Conservation (phyloP, 2,113 vertebrate genomes). For the Prietella phreatophila region DNA sequence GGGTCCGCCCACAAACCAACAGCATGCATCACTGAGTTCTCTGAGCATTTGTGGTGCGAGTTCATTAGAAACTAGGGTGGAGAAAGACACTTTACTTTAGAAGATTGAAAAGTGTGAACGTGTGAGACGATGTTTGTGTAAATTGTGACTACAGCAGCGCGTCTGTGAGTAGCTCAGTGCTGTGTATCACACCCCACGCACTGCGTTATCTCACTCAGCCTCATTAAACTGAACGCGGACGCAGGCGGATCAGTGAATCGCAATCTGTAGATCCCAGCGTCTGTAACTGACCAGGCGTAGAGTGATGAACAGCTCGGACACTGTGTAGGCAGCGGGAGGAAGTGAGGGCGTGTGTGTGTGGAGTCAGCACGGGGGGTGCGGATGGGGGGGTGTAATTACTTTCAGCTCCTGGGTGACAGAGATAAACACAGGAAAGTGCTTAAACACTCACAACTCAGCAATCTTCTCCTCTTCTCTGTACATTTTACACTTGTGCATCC, state of each 20-base stretch:
- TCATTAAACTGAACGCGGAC: neutral
- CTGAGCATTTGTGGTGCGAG: neutral
- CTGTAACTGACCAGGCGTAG: conserved; percentile 48
- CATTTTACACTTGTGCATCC: no score
- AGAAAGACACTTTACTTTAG: neutral
- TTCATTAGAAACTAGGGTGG: neutral
- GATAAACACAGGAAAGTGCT: conserved; percentile 12
- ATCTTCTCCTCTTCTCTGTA: neutral
- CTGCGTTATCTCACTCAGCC: neutral
- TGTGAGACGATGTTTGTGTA: neutral
- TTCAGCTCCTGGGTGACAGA: conserved; percentile 32
- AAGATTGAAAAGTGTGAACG: neutral
- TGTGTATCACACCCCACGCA: neutral
- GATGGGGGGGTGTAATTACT: conserved; percentile 49
- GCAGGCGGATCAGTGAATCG: neutral
- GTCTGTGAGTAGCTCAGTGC: neutral
- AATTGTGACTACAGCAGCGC: neutral
- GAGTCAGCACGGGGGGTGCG: neutral
- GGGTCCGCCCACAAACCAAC: neutral
- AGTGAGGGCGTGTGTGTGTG: neutral
- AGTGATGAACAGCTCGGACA: conserved; percentile 44
- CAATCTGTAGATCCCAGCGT: conserved; percentile 49
- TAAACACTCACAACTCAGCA: neutral
- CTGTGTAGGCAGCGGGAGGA: conserved; percentile 21
- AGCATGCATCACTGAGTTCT: neutral